Base-by-base conservation (phyloP, 2,888 invertebrate species). In the Andrena haemorrhoa region DNA sequence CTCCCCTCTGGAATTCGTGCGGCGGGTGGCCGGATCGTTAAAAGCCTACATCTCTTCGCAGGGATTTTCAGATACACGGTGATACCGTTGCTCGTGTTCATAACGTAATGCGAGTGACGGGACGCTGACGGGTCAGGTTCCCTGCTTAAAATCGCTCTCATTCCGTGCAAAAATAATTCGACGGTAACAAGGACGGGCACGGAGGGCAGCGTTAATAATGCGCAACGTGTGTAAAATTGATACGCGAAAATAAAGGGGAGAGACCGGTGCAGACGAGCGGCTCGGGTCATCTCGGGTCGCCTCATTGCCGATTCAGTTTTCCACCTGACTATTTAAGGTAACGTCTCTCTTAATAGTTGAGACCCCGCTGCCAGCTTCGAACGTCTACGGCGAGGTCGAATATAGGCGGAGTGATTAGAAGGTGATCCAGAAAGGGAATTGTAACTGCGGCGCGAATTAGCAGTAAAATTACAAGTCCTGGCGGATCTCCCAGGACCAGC, bases 1-100 rank as follows among this genome's bases (percentile, higher is more conserved):
- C 51, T 35, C 53, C 66, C 72, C 72, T 64, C 16, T 64, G 61
- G 72, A 80, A 68, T 80, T 73, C 64, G 80, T 66, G 72, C 80
- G 63, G 26, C 23, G 56, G 51, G 31, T 31, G 65, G 31, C 60
- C 23, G 56, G 79, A 53, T 71, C 79, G 79, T 79, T 79, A 79
- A 79, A 79, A 64, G 49, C 63, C 56, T 47, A 29, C 79, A 20
- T 61, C 70, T 79, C 70, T 79, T 79, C 53, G 51, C 41, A 29
- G 10, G 26, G 70, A 7, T 60, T 60, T 60, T n/a, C 58, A 47
- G 70, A 41, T 64, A 60, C 64, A 51, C 69, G 33, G 10, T 23
- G 41, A 41, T 16, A 41, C 1, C 41, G 41, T 5, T 5, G 41
- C 41, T 16, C 16, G 26, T n/a, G 35, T 35, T 68, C 1, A 4